Evolutionary conservation across 2,797 vertebrate species (phyloP), one percentile per base, ranked within the genome.

Genomic region (Iguana delicatissima): DNA sequence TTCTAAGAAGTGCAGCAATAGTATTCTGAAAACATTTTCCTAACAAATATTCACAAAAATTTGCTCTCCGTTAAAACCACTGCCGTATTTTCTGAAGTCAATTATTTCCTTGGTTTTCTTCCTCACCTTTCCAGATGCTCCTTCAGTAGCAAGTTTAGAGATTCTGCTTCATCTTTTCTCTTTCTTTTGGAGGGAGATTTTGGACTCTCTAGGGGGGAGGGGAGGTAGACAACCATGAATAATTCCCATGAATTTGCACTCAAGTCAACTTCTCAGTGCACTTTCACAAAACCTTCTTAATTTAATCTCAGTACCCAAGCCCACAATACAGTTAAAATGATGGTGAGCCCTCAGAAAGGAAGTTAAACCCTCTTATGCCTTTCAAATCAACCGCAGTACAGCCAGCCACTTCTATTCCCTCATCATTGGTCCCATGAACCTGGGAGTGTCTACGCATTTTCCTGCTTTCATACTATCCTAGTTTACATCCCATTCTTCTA

Each of bases 51-150:
- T 0, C 1, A 46, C 42, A 3, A 2, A 1, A 73, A 55, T 74
- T 1, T 55, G 0, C 8, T 82, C 81, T 50, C 80, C 59, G 50
- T 2, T 32, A 14, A 8, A 67, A 26, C 35, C 32, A 59, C 20
- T 59, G 29, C 50, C 1, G 10, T 81, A 73, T 83, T 59, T 87
- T 85, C 77, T 35, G 77, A 89, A 32, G 76, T 52, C 84, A 35
- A 84, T 42, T 86, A 26, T 86, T 87, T 6, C 52, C 0, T 0
- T 3, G 32, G 16, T 62, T 91, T 82, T 74, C 85, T 85, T 87
- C 93, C 95, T 95, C 93, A 94, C 93, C 94, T 86, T 89, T 91
- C 93, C 73, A 90, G 59, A 18, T 69, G 85, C 26, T 94, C 46
- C 90, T 92, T 84, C 6, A 90, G 2, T 1, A 16, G 35, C 74